phyloP scores from a whole-genome alignment of 1,140 invertebrate species.

The Colletes gigas region DNA sequence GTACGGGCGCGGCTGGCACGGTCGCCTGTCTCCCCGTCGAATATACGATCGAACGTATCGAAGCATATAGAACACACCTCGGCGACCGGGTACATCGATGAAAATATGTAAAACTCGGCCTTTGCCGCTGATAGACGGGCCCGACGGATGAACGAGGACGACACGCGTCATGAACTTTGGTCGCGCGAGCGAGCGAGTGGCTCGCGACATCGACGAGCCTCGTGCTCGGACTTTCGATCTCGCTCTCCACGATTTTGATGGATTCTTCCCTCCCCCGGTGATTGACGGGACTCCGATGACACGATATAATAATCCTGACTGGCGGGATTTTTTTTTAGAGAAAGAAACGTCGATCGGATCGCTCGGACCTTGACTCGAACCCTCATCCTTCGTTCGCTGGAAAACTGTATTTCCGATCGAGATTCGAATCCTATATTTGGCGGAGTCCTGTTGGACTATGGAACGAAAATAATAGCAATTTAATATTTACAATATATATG shows the following conservation, averaged over 20 bases:
- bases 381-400: too few species aligned
- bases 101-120: conserved; percentile 19
- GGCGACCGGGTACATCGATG: neutral
- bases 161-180: neutral
- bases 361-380: too few species aligned
- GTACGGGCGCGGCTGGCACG: too few species aligned
- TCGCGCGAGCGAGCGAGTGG: neutral
- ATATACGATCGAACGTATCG: conserved; percentile 20
- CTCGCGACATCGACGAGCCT: neutral
- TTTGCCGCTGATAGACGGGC: neutral
- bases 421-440: too few species aligned
- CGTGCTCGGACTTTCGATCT: conserved; percentile 5
- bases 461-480: too few species aligned
- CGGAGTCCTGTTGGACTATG: too few species aligned
- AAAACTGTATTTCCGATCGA: too few species aligned
- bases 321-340: neutral
- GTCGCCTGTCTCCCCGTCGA: neutral
- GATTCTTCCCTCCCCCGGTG: neutral
- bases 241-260: neutral
- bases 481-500: too few species aligned
- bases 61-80: neutral
- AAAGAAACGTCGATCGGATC: too few species aligned
- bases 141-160: conserved; percentile 4
- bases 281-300: conserved; percentile 1
- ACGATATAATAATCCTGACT: neutral